Percentiles rank a stretch among this genome's conserved stretches.
phyloP scores from a whole-genome alignment of 2,888 invertebrate genomes.

The Panzeria rudis region DNA sequence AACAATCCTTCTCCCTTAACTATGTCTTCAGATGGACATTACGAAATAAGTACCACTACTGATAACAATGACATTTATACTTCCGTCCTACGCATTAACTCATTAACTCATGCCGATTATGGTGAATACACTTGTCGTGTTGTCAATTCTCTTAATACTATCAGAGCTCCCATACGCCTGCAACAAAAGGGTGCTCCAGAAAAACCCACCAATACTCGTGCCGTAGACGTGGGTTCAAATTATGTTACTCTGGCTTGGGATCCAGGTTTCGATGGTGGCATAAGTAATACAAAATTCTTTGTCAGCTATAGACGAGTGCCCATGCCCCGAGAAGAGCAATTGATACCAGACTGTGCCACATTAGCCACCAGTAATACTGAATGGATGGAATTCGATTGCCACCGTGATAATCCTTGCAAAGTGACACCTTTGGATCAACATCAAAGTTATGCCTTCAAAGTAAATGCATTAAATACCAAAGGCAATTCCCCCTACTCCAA shows the following conservation, averaged over 20 bases:
- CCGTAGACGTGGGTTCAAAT: constrained; percentile 90
- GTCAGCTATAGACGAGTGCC: constrained; percentile 91
- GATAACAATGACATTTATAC: constrained; percentile 94
- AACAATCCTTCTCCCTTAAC: constrained; percentile 89
- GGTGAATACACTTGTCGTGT: constrained; percentile 96
- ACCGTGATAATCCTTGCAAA: constrained; percentile 93
- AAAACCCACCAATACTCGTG: constrained; percentile 89
- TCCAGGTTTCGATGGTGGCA: constrained; percentile 95
- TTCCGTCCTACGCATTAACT: constrained; percentile 89
- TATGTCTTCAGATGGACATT: constrained; percentile 92
- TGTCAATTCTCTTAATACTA: constrained; percentile 91
- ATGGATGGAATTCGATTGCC: constrained; percentile 94
- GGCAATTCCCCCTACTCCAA: constrained; percentile 94
- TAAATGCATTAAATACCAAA: constrained; percentile 94
- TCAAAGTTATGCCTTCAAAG: constrained; percentile 93
- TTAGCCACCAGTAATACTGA: constrained; percentile 86
- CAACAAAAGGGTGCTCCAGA: constrained; percentile 96
- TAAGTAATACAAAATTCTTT: constrained; percentile 93
- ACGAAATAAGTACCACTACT: constrained; percentile 91
- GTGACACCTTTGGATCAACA: constrained; percentile 93
- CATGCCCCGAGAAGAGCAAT: constrained; percentile 86
- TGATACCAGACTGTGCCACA: constrained; percentile 86
- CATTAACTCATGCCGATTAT: constrained; percentile 92
- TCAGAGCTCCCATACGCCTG: constrained; percentile 89
- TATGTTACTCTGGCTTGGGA: constrained; percentile 93